phyloP scores from a whole-genome alignment of 2,113 vertebrate species.

The Sebastes schlegelii region DNA sequence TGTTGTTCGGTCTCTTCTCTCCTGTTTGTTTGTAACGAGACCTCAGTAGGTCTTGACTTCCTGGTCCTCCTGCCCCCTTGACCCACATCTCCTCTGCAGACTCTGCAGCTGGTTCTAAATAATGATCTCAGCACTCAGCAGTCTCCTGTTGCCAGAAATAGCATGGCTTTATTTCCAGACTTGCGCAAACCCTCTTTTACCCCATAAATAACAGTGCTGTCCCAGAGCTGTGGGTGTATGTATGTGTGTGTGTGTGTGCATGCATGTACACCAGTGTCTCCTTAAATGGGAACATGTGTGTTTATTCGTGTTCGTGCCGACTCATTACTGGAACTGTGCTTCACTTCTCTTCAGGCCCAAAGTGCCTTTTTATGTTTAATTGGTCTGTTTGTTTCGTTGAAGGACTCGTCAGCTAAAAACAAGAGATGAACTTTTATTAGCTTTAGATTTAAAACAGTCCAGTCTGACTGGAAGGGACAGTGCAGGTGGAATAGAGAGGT shows the following conservation, averaged over 20 bases:
- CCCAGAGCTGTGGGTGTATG: constrained; percentile 15
- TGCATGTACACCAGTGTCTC: neutral
- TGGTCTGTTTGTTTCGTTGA: neutral
- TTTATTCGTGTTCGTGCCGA: constrained; percentile 23
- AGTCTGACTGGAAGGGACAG: neutral
- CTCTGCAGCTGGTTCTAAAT: constrained; percentile 66
- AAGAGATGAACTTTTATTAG: neutral
- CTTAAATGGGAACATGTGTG: constrained; percentile 62
- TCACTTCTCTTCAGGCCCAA: neutral
- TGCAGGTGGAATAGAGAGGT: neutral
- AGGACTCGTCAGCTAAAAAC: neutral
- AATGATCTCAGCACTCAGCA: constrained; percentile 52
- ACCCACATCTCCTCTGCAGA: constrained; percentile 45
- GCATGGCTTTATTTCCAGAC: constrained; percentile 52
- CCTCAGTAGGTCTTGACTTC: constrained; percentile 19
- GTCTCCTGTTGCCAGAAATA: constrained; percentile 63
- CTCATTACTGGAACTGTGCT: neutral
- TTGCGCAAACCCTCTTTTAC: constrained; percentile 47
- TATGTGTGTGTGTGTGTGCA: constrained; percentile 3
- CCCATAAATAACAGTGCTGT: constrained; percentile 57
- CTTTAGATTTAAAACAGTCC: too few relatives aligned
- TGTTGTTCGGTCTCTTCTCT: neutral
- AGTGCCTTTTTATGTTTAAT: neutral
- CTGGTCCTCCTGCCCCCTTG: constrained; percentile 43
- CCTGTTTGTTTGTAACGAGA: neutral